A percentile compares a stretch with the other conserved stretches of the same genome.
These are phyloP conservation scores for Gymnopithys bicolor DNA, from an alignment of 2,797 vertebrate species.

Conservation along the genomic window DNA sequence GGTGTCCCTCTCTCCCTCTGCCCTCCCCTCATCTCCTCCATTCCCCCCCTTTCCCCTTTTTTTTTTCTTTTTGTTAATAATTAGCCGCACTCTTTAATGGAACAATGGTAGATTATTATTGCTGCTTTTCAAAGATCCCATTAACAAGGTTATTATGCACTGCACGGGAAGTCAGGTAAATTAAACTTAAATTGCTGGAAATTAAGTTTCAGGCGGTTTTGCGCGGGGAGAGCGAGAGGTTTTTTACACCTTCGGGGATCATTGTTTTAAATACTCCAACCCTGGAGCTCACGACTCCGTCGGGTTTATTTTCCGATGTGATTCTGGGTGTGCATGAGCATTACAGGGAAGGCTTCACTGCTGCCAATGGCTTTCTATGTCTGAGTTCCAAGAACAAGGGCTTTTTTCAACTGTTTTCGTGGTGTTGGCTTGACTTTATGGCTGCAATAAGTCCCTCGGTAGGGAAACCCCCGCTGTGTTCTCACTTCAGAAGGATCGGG, in stretches of 20 bases:
- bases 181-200: conserved; percentile 66
- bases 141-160: conserved; percentile 63
- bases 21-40: not conserved
- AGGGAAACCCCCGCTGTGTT: conserved; percentile 61
- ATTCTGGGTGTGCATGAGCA: not conserved
- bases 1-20: not conserved
- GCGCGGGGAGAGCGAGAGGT: not conserved
- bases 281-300: not conserved
- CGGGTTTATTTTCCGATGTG: not conserved
- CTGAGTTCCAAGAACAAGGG: conserved; percentile 43
- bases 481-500: conserved; percentile 53
- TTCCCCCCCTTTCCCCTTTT: no score
- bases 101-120: conserved; percentile 48
- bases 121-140: conserved; percentile 35
- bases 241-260: conserved; percentile 4
- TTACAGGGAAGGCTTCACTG: not conserved
- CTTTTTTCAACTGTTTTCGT: conserved; percentile 34
- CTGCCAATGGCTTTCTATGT: conserved; percentile 34
- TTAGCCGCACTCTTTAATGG: conserved; percentile 63
- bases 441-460: conserved; percentile 67
- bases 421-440: conserved; percentile 67
- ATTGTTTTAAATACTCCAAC: not conserved
- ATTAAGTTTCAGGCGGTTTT: conserved; percentile 53
- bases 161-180: conserved; percentile 69
- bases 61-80: conserved; percentile 58